A percentile compares a stretch with the other conserved stretches of the same genome.
Conservation (phyloP, 2,888 invertebrate genomes). For the Celastrina argiolus region DNA sequence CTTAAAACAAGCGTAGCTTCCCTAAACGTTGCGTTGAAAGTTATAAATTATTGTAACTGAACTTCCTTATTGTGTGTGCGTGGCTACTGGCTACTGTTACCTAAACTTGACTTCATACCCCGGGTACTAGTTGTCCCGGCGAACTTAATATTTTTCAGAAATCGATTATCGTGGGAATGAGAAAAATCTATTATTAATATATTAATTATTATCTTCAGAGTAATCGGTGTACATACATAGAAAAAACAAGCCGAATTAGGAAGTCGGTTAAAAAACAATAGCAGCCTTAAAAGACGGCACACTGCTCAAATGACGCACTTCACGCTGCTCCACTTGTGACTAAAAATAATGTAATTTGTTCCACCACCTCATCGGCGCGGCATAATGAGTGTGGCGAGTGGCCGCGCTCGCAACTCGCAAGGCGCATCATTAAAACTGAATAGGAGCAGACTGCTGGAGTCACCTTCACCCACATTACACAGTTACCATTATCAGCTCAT, state of each 20-base stretch:
- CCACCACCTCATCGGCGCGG: background rate
- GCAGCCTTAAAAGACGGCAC: no score
- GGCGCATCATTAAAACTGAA: background rate
- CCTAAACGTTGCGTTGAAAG: background rate
- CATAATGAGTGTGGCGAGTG: no score
- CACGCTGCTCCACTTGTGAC: background rate
- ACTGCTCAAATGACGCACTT: background rate
- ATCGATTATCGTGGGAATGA: no score
- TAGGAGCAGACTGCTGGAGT: background rate
- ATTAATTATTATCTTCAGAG: no score
- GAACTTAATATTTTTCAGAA: no score
- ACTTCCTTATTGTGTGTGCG: background rate
- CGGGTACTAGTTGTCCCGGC: no score
- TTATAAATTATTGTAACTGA: background rate
- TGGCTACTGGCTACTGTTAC: no score
- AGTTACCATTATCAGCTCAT: background rate
- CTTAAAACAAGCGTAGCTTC: background rate
- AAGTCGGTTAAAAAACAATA: no score
- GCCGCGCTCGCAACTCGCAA: background rate
- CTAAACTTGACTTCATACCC: no score
- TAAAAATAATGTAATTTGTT: background rate
- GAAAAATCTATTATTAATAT: no score
- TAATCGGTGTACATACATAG: no score
- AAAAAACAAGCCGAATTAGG: no score
- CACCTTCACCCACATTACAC: conserved; percentile 3